Evolutionary conservation across 2,888 invertebrate genomes (phyloP), one percentile per base, ranked within the genome.

Genomic region (Elysia crispata): DNA sequence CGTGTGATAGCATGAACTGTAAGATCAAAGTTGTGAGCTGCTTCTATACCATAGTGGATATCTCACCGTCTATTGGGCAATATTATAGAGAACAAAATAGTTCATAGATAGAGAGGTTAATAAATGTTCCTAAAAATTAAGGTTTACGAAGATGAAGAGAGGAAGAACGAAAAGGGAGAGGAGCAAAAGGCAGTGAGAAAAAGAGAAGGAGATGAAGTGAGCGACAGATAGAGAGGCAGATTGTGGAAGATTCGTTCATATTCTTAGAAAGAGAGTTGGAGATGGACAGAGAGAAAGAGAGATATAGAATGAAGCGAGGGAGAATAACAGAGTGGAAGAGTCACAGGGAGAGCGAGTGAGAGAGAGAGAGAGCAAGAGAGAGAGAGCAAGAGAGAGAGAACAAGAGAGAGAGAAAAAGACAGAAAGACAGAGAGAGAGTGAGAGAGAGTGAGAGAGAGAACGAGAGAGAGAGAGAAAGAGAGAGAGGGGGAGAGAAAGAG

Each of bases 121-220:
- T n/a, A n/a, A n/a, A n/a, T n/a, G n/a, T n/a, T n/a, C n/a, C n/a
- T n/a, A n/a, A n/a, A n/a, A n/a, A n/a, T n/a, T n/a, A n/a, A n/a
- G n/a, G n/a, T n/a, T n/a, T n/a, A n/a, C n/a, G n/a, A n/a, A n/a
- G n/a, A n/a, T n/a, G n/a, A n/a, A n/a, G n/a, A n/a, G n/a, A n/a
- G n/a, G n/a, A n/a, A n/a, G n/a, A n/a, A n/a, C n/a, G n/a, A n/a
- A n/a, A n/a, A n/a, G n/a, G n/a, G n/a, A n/a, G 3, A 33, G 15
- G 70, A 70, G 15, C 31, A 70, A 70, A 33, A 31, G 33, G 70
- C 28, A 18, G 70, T 23, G 20, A 33, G 33, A 33, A 33, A 70
- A 5, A 33, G 33, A 33, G 70, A 70, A 70, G 30, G 70, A 33
- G 20, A 15, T 31, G 33, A n/a, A 33, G 20, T n/a, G 70, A 41